These are phyloP conservation scores for Enteromius argenteus DNA, from an alignment of 2,797 vertebrate species.

Conservation along the genomic window DNA sequence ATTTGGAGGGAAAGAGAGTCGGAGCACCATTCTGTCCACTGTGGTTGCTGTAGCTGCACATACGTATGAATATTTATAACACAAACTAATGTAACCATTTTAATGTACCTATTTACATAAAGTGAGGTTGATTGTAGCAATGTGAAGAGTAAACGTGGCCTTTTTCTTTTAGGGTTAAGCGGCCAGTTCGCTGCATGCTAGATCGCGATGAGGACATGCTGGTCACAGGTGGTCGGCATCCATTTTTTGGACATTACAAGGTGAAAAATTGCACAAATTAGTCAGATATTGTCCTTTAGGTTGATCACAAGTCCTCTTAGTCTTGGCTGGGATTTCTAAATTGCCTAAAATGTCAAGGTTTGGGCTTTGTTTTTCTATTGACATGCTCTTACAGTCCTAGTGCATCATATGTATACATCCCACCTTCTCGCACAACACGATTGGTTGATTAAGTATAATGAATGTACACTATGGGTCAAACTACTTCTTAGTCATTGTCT, in stretches of 20 bases:
- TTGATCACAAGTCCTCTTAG: too few species aligned
- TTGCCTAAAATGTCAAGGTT: neutral
- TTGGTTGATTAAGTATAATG: neutral
- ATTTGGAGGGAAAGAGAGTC: slow-evolving; percentile 94
- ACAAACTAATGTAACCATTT: neutral
- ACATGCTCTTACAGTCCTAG: neutral
- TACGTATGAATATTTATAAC: slow-evolving; percentile 77
- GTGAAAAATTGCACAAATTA: slow-evolving; percentile 66
- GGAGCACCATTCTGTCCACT: slow-evolving; percentile 82
- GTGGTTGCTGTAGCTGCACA: slow-evolving; percentile 88
- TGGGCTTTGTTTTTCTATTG: neutral
- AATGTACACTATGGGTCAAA: neutral
- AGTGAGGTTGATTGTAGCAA: neutral
- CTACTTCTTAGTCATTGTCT: neutral
- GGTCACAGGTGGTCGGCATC: slow-evolving; percentile 91
- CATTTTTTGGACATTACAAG: slow-evolving; percentile 91
- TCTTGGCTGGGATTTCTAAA: neutral
- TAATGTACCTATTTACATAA: neutral
- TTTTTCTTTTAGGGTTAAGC: slow-evolving; percentile 72
- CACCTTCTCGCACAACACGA: neutral
- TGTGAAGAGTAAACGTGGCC: neutral
- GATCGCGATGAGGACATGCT: slow-evolving; percentile 97
- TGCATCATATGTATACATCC: neutral
- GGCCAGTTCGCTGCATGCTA: slow-evolving; percentile 92
- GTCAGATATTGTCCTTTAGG: neutral